These are phyloP conservation scores for Crematogaster levior DNA, from an alignment of 2,888 invertebrate species.

Conservation along the genomic window DNA sequence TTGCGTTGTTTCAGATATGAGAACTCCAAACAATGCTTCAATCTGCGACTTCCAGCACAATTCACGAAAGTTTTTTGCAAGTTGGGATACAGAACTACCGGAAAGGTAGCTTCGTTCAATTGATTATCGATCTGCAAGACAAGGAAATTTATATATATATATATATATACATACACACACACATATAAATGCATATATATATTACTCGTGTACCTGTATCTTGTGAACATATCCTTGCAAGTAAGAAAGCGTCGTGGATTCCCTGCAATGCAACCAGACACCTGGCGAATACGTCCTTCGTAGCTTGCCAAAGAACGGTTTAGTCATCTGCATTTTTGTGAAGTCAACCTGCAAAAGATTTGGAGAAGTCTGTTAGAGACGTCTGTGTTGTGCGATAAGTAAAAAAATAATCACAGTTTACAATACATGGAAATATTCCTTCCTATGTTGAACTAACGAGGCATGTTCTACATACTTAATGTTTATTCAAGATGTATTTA, in stretches of 20 bases:
- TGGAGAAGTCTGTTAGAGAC: background rate
- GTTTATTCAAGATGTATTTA: background rate
- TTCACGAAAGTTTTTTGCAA: slow-evolving; percentile 84
- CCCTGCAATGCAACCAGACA: slow-evolving; percentile 91
- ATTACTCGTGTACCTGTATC: slow-evolving; percentile 85
- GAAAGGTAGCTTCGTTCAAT: slow-evolving; percentile 90
- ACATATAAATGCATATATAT: background rate
- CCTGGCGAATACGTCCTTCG: slow-evolving; percentile 91
- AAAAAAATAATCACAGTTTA: background rate
- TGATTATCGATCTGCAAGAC: slow-evolving; percentile 91
- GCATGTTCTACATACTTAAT: background rate
- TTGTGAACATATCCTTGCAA: slow-evolving; percentile 90
- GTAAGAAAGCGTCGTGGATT: slow-evolving; percentile 90
- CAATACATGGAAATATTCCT: background rate
- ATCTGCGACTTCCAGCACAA: slow-evolving; percentile 75
- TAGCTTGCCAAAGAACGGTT: slow-evolving; percentile 93
- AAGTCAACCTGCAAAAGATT: slow-evolving; percentile 89
- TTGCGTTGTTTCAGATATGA: slow-evolving; percentile 80
- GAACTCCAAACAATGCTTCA: slow-evolving; percentile 81
- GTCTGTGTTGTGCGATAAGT: background rate
- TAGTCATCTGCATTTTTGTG: slow-evolving; percentile 94
- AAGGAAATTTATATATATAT: slow-evolving; percentile 66
- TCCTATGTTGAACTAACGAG: background rate
- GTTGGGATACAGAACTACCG: slow-evolving; percentile 89
- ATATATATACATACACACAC: background rate